Conservation (phyloP, 2,797 vertebrate species). For the Myiotriccus ornatus region DNA sequence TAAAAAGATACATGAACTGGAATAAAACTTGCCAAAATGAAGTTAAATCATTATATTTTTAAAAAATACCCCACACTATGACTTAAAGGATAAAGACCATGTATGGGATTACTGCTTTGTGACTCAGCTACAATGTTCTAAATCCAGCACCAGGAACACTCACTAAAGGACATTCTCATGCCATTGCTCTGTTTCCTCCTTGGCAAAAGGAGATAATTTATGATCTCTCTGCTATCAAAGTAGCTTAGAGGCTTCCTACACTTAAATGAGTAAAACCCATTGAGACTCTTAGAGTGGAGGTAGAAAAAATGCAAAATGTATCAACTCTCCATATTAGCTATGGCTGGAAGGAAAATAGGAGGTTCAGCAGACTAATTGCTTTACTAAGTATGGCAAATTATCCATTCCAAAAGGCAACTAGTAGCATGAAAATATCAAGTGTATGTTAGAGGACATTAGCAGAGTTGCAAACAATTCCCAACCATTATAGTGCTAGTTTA, state of each 20-base stretch:
- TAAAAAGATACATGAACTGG: background rate
- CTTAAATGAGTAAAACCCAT: background rate
- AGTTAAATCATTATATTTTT: background rate
- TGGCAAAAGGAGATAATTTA: background rate
- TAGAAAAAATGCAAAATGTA: conserved; percentile 19
- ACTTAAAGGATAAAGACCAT: background rate
- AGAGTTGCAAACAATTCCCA: background rate
- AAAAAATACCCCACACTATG: background rate
- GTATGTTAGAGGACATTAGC: background rate
- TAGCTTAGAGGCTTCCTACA: background rate
- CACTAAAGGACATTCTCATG: background rate
- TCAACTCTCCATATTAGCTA: background rate
- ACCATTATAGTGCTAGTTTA: background rate
- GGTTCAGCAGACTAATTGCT: background rate
- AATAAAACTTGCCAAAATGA: background rate
- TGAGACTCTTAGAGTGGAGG: background rate
- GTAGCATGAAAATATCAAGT: background rate
- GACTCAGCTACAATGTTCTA: background rate
- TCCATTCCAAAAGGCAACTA: background rate
- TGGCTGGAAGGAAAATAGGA: background rate
- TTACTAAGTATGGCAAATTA: background rate
- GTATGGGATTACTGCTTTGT: background rate
- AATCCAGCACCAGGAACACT: background rate
- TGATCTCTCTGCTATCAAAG: background rate
- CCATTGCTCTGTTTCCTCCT: background rate